phyloP scores from a whole-genome alignment of 1,140 invertebrate genomes.

The Bombus confusus region DNA sequence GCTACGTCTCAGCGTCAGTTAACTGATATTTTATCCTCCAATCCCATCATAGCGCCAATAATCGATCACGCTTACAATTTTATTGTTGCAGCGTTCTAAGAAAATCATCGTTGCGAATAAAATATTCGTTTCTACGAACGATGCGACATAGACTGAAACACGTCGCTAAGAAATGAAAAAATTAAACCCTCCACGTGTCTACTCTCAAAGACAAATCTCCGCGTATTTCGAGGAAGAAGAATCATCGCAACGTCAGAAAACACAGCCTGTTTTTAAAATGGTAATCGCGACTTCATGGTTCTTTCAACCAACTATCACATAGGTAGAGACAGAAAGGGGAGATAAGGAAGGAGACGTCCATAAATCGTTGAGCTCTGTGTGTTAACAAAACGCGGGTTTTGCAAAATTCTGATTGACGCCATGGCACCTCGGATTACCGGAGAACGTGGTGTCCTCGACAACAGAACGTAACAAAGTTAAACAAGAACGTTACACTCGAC shows the following conservation, averaged over 20 bases:
- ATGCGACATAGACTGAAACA: too few species aligned
- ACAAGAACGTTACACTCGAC: neutral
- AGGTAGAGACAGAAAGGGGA: neutral
- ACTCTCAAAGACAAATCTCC: neutral
- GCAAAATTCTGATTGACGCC: neutral
- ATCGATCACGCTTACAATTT: too few species aligned
- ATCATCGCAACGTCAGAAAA: neutral
- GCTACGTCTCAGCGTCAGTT: too few species aligned
- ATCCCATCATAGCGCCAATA: too few species aligned
- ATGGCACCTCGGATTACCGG: neutral
- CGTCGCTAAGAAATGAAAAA: neutral
- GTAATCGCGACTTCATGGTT: neutral
- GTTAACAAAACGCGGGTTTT: neutral
- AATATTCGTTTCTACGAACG: too few species aligned
- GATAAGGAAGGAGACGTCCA: slow-evolving; percentile 14
- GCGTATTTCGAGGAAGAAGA: neutral
- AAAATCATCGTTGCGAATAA: too few species aligned
- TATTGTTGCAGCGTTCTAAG: too few species aligned
- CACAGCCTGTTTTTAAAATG: neutral
- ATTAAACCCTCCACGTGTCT: neutral
- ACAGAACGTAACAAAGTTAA: neutral
- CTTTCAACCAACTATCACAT: too few species aligned
- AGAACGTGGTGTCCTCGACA: neutral
- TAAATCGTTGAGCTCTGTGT: slow-evolving; percentile 17
- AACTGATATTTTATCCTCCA: too few species aligned